Conservation (phyloP, 2,888 invertebrate genomes). For the Chesias legatella region DNA sequence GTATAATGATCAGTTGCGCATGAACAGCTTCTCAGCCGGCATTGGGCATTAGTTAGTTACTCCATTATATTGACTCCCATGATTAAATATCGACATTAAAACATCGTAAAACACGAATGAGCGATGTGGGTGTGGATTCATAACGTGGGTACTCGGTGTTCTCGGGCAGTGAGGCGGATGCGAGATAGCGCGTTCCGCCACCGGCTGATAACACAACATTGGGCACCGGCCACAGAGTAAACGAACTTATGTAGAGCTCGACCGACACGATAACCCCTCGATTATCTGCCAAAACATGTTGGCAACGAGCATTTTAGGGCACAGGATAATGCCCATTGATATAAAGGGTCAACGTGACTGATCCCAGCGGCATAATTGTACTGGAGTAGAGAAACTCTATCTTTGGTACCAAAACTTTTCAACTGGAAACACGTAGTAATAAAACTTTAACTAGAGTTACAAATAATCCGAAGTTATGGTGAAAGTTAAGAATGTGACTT, state of each 20-base stretch:
- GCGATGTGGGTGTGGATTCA: conserved; percentile 20
- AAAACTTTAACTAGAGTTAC: too few species aligned
- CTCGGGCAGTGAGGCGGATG: conserved; percentile 59
- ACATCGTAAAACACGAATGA: conserved; percentile 18
- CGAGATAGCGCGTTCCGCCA: conserved; percentile 65
- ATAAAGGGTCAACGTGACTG: conserved; percentile 16
- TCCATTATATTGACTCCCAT: not conserved
- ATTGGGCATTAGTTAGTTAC: too few species aligned
- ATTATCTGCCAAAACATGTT: conserved; percentile 47
- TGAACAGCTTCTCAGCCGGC: too few species aligned
- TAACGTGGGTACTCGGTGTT: conserved; percentile 8
- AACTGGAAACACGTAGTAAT: too few species aligned
- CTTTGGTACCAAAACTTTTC: conserved; percentile 1
- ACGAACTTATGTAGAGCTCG: conserved; percentile 52
- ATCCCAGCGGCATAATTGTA: conserved; percentile 16
- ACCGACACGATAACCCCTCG: conserved; percentile 51
- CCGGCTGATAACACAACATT: conserved; percentile 60
- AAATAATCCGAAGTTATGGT: not conserved
- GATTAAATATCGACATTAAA: conserved; percentile 3
- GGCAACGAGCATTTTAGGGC: conserved; percentile 30
- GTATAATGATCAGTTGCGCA: too few species aligned
- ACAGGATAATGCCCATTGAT: conserved; percentile 16
- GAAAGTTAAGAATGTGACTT: not conserved
- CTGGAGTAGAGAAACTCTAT: not conserved
- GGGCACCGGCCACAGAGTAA: conserved; percentile 53